Conservation (phyloP, 2,888 invertebrate genomes). For the Himalopsyche kuldschensis region DNA sequence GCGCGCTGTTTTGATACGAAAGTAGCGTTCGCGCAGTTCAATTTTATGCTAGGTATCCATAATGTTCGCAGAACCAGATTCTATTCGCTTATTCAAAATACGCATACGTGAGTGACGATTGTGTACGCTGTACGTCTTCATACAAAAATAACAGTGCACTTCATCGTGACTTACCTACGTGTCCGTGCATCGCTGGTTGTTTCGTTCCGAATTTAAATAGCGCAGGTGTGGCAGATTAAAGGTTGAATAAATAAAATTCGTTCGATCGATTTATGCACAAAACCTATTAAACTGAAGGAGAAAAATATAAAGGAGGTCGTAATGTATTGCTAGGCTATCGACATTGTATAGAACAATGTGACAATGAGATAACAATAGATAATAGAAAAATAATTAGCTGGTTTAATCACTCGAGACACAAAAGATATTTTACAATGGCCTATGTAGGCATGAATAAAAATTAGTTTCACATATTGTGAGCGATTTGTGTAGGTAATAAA, state of each 20-base stretch:
- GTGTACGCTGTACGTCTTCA: no score
- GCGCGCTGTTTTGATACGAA: no score
- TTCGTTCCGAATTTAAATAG: no score
- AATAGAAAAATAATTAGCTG: slow-evolving; percentile 1
- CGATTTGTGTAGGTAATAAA: background rate
- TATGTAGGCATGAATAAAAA: background rate
- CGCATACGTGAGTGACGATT: no score
- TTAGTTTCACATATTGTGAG: background rate
- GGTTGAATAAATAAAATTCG: background rate
- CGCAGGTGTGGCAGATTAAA: background rate
- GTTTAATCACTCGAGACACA: background rate
- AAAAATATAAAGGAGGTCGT: background rate
- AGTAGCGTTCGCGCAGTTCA: no score
- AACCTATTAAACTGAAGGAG: background rate
- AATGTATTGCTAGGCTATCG: background rate
- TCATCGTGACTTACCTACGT: no score
- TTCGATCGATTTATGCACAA: background rate
- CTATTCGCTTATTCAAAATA: no score
- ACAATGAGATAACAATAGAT: background rate
- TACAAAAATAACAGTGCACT: no score
- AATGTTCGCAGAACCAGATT: no score
- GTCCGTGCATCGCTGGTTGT: no score
- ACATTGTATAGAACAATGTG: background rate
- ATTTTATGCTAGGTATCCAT: no score
- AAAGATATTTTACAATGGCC: background rate